phyloP scores from a whole-genome alignment of 2,797 vertebrate genomes.

The Nannoperca obscura region DNA sequence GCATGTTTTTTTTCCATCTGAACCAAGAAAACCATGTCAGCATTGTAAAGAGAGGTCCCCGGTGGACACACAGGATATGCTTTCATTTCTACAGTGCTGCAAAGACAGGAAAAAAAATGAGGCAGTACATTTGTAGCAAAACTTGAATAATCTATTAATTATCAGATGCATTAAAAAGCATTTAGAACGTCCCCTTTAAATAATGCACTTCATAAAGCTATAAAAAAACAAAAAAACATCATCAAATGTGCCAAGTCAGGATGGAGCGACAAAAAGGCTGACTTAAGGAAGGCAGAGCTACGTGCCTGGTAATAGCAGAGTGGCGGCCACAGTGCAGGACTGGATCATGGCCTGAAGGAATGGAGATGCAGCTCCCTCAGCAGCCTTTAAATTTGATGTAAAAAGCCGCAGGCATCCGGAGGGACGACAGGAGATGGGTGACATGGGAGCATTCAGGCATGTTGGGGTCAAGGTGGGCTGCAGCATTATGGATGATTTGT shows the following conservation, averaged over 20 bases:
- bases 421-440: slow-evolving; percentile 36
- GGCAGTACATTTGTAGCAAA: neutral
- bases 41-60: slow-evolving; percentile 33
- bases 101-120: neutral
- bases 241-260: slow-evolving; percentile 41
- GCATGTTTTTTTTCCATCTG: slow-evolving; percentile 3
- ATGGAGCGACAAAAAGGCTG: slow-evolving; percentile 15
- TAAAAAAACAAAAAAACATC: neutral
- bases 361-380: slow-evolving; percentile 50
- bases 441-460: slow-evolving; percentile 22
- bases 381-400: slow-evolving; percentile 60
- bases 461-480: slow-evolving; percentile 51
- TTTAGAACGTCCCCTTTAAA: neutral
- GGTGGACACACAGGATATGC: slow-evolving; percentile 4
- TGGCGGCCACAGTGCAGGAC: slow-evolving; percentile 24
- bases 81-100: neutral
- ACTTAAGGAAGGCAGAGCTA: slow-evolving; percentile 27
- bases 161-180: slow-evolving; percentile 16
- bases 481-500: slow-evolving; percentile 58
- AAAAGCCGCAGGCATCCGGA: slow-evolving; percentile 54
- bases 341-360: slow-evolving; percentile 38
- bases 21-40: slow-evolving; percentile 47
- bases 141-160: neutral
- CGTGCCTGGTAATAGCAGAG: slow-evolving; percentile 39
- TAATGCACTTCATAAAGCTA: slow-evolving; percentile 7